Percentiles rank a stretch among this genome's conserved stretches.
Evolutionary conservation across 2,888 invertebrate species (phyloP).

Genomic region (Drosophila affinis): DNA sequence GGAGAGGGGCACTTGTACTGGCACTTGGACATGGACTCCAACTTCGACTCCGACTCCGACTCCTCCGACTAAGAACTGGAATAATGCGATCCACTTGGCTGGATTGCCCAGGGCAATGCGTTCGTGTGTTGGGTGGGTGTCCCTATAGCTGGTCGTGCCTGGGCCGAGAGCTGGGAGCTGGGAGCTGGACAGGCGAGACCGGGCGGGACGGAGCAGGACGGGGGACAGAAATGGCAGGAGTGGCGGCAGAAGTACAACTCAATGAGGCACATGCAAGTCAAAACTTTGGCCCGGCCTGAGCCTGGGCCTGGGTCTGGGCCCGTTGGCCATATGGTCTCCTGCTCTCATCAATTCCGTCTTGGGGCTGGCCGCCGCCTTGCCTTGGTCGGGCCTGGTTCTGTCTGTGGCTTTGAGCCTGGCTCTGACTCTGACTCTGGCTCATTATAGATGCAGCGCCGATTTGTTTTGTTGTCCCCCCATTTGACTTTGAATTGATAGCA

Average conservation of each 20-base stretch:
- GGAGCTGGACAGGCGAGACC: not conserved
- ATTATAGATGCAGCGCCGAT: constrained; percentile 82
- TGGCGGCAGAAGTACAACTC: constrained; percentile 55
- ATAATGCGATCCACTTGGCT: constrained; percentile 24
- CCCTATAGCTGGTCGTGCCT: constrained; percentile 31
- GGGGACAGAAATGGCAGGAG: not conserved
- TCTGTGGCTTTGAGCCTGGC: constrained; percentile 16
- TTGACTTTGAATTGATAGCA: constrained; percentile 82
- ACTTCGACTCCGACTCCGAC: not conserved
- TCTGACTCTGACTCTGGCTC: constrained; percentile 46
- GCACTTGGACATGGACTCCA: not conserved
- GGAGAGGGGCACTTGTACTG: not conserved
- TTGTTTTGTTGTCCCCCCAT: constrained; percentile 82
- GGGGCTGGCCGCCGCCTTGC: not conserved
- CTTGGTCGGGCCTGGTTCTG: constrained; percentile 2
- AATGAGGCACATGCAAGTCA: constrained; percentile 67
- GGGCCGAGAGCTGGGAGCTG: constrained; percentile 1
- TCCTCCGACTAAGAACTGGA: constrained; percentile 28
- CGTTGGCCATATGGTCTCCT: constrained; percentile 59
- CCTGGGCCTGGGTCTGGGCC: constrained; percentile 12
- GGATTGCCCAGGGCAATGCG: constrained; percentile 9
- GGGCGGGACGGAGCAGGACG: not conserved
- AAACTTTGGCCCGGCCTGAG: constrained; percentile 37
- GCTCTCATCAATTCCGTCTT: constrained; percentile 34
- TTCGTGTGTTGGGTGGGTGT: constrained; percentile 45